phyloP scores from a whole-genome alignment of 2,113 vertebrate genomes.

The Thermophis baileyi region DNA sequence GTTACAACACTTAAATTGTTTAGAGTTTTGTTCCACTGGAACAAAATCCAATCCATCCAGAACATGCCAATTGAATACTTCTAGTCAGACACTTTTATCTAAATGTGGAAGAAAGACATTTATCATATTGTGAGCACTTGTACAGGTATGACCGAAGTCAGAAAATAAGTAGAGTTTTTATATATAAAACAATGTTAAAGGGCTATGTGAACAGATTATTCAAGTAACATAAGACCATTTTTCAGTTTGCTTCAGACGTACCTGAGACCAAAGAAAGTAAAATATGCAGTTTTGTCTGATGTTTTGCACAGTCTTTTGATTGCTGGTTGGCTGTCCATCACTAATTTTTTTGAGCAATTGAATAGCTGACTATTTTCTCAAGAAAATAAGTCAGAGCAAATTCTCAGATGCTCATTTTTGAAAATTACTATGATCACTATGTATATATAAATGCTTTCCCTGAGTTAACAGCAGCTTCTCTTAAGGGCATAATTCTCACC shows the following conservation, averaged over 20 bases:
- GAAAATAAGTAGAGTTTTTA: background rate
- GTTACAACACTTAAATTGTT: background rate
- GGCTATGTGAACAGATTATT: background rate
- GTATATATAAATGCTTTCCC: slow-evolving; percentile 48
- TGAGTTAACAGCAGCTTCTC: slow-evolving; percentile 54
- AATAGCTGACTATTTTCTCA: slow-evolving; percentile 49
- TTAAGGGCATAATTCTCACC: slow-evolving; percentile 63
- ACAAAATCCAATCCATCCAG: background rate
- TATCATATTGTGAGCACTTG: background rate
- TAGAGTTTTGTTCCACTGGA: background rate
- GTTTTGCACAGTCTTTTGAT: slow-evolving; percentile 10
- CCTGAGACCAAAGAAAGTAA: background rate
- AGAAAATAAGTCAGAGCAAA: slow-evolving; percentile 59
- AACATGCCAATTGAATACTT: background rate
- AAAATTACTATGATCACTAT: slow-evolving; percentile 67
- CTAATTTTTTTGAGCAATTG: slow-evolving; percentile 41
- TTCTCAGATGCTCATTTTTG: slow-evolving; percentile 58
- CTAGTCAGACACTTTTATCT: background rate
- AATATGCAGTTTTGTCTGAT: slow-evolving; percentile 1
- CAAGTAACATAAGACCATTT: background rate
- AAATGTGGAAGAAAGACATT: background rate
- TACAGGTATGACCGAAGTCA: background rate
- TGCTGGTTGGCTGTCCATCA: slow-evolving; percentile 36
- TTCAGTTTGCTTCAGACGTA: background rate
- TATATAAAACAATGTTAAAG: background rate